Conservation (phyloP, 2,797 vertebrate genomes). For the Poeciliopsis turneri region DNA sequence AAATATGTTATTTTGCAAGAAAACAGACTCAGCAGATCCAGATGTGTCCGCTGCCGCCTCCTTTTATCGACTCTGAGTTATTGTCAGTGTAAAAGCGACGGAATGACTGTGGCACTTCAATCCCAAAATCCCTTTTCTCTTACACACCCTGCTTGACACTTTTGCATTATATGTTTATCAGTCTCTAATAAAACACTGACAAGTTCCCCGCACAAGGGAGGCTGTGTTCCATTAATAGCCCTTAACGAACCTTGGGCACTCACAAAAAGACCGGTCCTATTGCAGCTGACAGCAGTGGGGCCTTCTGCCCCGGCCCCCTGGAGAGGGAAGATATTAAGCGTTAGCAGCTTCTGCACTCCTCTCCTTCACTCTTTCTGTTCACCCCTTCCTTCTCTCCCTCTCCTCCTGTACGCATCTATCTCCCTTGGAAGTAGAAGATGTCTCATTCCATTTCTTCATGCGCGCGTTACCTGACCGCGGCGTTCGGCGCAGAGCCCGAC, state of each 20-base stretch:
- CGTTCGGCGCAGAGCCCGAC: slow-evolving; percentile 55
- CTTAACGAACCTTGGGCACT: slow-evolving; percentile 80
- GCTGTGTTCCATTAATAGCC: slow-evolving; percentile 79
- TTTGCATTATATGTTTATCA: slow-evolving; percentile 82
- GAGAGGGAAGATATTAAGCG: slow-evolving; percentile 80
- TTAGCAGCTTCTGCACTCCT: slow-evolving; percentile 71
- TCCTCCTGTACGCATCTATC: slow-evolving; percentile 50
- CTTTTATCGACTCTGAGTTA: slow-evolving; percentile 64
- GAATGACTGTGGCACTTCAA: slow-evolving; percentile 59
- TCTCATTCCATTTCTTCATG: slow-evolving; percentile 72
- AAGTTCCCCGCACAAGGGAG: slow-evolving; percentile 74
- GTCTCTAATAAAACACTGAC: slow-evolving; percentile 82
- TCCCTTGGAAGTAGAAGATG: slow-evolving; percentile 67
- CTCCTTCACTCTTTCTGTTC: slow-evolving; percentile 48
- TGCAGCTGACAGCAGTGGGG: slow-evolving; percentile 77
- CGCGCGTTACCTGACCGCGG: slow-evolving; percentile 64
- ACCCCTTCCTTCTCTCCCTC: slow-evolving; percentile 18
- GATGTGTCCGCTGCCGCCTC: slow-evolving; percentile 28
- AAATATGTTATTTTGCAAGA: slow-evolving; percentile 15
- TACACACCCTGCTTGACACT: slow-evolving; percentile 73
- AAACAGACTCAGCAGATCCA: slow-evolving; percentile 38
- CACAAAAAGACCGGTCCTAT: slow-evolving; percentile 76
- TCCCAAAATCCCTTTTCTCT: slow-evolving; percentile 70
- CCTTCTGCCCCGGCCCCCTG: slow-evolving; percentile 70
- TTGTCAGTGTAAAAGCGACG: slow-evolving; percentile 62